phyloP scores from a whole-genome alignment of 1,140 invertebrate genomes.

The Octopus bimaculoides region DNA sequence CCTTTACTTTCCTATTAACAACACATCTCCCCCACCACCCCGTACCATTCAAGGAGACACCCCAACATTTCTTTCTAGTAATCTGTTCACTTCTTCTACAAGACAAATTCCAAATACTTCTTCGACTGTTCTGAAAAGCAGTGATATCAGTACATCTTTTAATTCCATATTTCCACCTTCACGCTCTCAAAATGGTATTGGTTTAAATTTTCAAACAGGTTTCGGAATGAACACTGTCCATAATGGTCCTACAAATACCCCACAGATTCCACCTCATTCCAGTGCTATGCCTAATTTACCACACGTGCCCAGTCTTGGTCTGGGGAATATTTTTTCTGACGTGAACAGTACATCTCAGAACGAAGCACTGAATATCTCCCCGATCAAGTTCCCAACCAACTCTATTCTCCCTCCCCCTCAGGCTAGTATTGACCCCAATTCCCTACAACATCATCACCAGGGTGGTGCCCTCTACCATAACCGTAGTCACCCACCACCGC shows the following conservation, averaged over 20 bases:
- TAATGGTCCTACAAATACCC: slow-evolving; percentile 37
- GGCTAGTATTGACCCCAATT: slow-evolving; percentile 47
- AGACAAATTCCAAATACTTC: slow-evolving; percentile 40
- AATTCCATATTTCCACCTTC: slow-evolving; percentile 52
- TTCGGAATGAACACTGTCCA: slow-evolving; percentile 55
- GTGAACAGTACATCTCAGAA: slow-evolving; percentile 43
- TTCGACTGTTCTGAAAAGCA: slow-evolving; percentile 40
- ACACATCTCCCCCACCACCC: slow-evolving; percentile 40
- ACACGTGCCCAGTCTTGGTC: slow-evolving; percentile 56
- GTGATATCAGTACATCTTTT: slow-evolving; percentile 44
- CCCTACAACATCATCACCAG: slow-evolving; percentile 53
- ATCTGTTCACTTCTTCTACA: slow-evolving; percentile 42
- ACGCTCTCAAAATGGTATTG: slow-evolving; percentile 53
- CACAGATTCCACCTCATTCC: slow-evolving; percentile 49
- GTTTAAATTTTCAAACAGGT: slow-evolving; percentile 55
- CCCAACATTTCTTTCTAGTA: slow-evolving; percentile 45
- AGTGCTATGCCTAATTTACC: slow-evolving; percentile 45
- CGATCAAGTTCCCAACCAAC: slow-evolving; percentile 57
- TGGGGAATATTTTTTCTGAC: slow-evolving; percentile 56
- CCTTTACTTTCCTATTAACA: slow-evolving; percentile 41
- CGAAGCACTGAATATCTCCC: slow-evolving; percentile 51
- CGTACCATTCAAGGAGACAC: slow-evolving; percentile 43
- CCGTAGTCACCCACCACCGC: slow-evolving; percentile 44
- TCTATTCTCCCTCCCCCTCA: slow-evolving; percentile 45
- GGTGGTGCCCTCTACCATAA: slow-evolving; percentile 42